phyloP scores from a whole-genome alignment of 1,140 invertebrate species.

The Trypoxylus dichotomus region DNA sequence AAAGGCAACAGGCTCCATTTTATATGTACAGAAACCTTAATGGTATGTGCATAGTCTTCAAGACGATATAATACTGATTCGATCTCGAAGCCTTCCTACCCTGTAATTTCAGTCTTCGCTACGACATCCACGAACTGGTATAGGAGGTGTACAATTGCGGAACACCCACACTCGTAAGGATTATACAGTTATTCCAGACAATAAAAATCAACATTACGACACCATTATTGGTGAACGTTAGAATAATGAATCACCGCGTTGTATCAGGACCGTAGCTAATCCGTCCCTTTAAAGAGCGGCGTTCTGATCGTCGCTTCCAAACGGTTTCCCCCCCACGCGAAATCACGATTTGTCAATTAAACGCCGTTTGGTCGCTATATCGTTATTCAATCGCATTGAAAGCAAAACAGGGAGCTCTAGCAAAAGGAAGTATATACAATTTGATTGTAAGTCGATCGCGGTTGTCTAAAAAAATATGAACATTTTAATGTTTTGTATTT shows the following conservation, averaged over 20 bases:
- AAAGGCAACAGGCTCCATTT: background rate
- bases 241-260: background rate
- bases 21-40: background rate
- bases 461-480: too few relatives aligned
- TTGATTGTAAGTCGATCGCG: too few relatives aligned
- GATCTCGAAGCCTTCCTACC: slow-evolving; percentile 9
- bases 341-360: background rate
- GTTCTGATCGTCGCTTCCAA: background rate
- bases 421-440: too few relatives aligned
- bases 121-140: background rate
- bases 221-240: background rate
- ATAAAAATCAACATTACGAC: slow-evolving; percentile 12
- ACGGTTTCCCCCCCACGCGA: background rate
- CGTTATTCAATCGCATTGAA: too few relatives aligned
- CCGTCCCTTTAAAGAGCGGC: background rate
- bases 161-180: slow-evolving; percentile 10
- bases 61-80: background rate
- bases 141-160: background rate
- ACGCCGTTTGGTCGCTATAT: background rate
- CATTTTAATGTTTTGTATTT: too few relatives aligned
- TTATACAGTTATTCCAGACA: slow-evolving; percentile 10
- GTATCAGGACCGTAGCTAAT: background rate
- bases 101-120: background rate
- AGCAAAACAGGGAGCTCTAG: too few relatives aligned
- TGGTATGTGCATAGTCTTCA: background rate